phyloP scores from a whole-genome alignment of 2,888 invertebrate species.

The Nysson spinosus region DNA sequence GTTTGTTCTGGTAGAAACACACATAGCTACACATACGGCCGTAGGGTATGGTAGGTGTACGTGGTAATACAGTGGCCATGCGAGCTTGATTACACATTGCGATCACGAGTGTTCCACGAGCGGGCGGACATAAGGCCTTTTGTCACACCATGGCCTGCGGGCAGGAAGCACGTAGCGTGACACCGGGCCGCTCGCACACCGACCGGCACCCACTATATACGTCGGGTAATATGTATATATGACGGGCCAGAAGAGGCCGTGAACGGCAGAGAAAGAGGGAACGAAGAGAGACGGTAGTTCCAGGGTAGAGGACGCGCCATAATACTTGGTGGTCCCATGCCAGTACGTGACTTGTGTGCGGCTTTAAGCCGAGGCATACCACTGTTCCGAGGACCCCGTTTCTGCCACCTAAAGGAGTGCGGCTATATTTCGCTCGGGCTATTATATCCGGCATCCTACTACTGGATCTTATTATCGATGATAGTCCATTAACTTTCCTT shows the following conservation, averaged over 20 bases:
- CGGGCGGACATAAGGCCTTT: constrained; percentile 72
- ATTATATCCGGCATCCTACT: constrained; percentile 57
- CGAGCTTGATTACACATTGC: constrained; percentile 75
- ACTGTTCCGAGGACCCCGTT: constrained; percentile 48
- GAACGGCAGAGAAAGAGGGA: constrained; percentile 3
- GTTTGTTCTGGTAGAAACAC: too few species aligned
- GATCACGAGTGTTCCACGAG: constrained; percentile 75
- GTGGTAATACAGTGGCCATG: constrained; percentile 66
- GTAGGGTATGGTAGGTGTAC: constrained; percentile 50
- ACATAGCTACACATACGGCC: constrained; percentile 22
- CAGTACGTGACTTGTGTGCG: constrained; percentile 70
- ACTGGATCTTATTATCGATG: too few species aligned
- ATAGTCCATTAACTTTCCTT: too few species aligned
- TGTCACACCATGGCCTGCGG: constrained; percentile 69
- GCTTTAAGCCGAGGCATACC: constrained; percentile 55
- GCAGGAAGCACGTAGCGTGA: constrained; percentile 77
- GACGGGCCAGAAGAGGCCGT: constrained; percentile 27
- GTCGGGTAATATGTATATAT: constrained; percentile 62
- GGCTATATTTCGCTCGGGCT: constrained; percentile 59
- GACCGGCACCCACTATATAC: constrained; percentile 61
- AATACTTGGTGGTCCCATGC: constrained; percentile 68
- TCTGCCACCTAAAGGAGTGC: constrained; percentile 59
- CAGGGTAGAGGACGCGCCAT: constrained; percentile 60
- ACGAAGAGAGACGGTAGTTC: constrained; percentile 9
- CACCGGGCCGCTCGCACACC: constrained; percentile 65